These are phyloP conservation scores for Microchirus variegatus DNA, from an alignment of 2,797 vertebrate genomes.

Conservation along the genomic window DNA sequence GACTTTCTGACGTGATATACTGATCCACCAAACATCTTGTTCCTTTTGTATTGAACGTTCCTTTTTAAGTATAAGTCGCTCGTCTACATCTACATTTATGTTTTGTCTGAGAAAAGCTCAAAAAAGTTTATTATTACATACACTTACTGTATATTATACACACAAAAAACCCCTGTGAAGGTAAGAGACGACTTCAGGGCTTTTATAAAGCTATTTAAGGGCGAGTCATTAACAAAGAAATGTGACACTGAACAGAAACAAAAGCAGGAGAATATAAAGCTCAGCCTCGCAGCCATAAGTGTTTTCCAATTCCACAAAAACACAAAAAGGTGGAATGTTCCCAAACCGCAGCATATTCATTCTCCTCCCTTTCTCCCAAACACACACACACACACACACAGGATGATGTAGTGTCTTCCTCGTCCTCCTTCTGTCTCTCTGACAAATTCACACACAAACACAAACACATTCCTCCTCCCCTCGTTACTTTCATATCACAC, in stretches of 20 bases:
- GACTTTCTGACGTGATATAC: too few species aligned
- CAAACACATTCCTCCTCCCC: constrained; percentile 37
- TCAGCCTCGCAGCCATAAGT: constrained; percentile 16
- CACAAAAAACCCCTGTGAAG: too few species aligned
- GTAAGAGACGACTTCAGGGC: too few species aligned
- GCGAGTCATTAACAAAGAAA: not conserved
- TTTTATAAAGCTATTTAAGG: too few species aligned
- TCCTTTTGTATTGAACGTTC: too few species aligned
- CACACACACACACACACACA: constrained; percentile 21
- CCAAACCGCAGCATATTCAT: constrained; percentile 29
- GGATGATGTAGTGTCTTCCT: constrained; percentile 21
- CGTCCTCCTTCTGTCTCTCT: constrained; percentile 40
- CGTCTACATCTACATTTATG: too few species aligned
- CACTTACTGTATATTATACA: too few species aligned
- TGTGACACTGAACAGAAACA: not conserved
- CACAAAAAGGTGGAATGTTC: constrained; percentile 54
- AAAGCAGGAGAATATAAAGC: not conserved
- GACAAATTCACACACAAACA: constrained; percentile 17
- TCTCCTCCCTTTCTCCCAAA: constrained; percentile 30
- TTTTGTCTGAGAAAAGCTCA: too few species aligned
- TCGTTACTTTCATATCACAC: constrained; percentile 56
- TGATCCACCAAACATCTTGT: too few species aligned
- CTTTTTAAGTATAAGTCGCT: too few species aligned
- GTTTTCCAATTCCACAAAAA: constrained; percentile 47
- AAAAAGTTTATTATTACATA: too few species aligned